Base-by-base conservation (phyloP, 2,113 vertebrate genomes). In the Seriola rivoliana region DNA sequence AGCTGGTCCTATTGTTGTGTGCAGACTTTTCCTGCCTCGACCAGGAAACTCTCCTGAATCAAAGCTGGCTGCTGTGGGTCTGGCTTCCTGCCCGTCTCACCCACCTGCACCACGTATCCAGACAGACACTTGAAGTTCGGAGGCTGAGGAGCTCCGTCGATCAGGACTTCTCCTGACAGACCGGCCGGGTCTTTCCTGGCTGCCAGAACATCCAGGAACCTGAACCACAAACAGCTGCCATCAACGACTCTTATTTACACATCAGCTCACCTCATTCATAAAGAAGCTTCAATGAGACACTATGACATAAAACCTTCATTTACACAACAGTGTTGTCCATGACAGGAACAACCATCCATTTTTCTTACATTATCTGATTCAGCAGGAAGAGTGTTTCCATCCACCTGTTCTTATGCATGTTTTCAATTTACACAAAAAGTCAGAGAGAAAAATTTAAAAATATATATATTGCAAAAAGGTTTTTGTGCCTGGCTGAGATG, bases 71-170 rank as follows among this genome's bases (percentile, higher is more conserved):
- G 3, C 40, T 6, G 17, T 14, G 1, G 23, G 1, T 38, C 52
- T 13, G 34, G 10, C 36, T 69, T 75, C 74, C 74, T 32, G 69
- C 21, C 72, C 1, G 50, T 42, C 75, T 46, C 19, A 54, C 85
- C 19, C 52, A 98, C 98, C 94, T 99, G 98, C 29, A 98, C 97
- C 36, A 99, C 97, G 0, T 98, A 99, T 77, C 98, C 97, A 34
- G 97, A 97, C 64, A 95, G 95, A 88, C 97, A 99, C 81, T 99
- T 99, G 88, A 99, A 99, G 93, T 98, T 96, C 1, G 96, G 88
- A 71, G 97, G 96, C 65, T 96, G 97, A 36, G 94, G 95, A n/a
- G 95, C 94, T 81, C 98, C 98, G 2, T 99, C 95, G 63, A 99
- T 95, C 79, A 95, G 65, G 34, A 94, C 93, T 17, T 95, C 91